Conservation (phyloP, 2,797 vertebrate species). For the Podarcis lilfordi region DNA sequence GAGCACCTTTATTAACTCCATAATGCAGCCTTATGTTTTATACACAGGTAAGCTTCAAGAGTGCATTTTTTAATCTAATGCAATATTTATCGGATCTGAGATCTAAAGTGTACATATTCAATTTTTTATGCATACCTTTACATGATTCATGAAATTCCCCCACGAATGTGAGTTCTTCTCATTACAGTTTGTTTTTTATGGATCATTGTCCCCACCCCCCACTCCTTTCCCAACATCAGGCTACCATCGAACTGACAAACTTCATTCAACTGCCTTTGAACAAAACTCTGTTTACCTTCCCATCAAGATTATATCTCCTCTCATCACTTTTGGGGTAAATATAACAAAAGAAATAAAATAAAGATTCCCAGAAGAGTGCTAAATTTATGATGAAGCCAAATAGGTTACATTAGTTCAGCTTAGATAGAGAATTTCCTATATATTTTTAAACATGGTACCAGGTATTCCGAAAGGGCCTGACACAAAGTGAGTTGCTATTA, state of each 20-base stretch:
- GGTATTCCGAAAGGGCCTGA: constrained; percentile 1
- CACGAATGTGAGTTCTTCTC: constrained; percentile 65
- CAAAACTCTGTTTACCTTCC: constrained; percentile 53
- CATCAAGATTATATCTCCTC: constrained; percentile 35
- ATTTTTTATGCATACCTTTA: constrained; percentile 70
- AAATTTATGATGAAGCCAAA: constrained; percentile 44
- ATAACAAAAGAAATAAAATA: constrained; percentile 38
- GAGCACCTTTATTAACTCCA: constrained; percentile 59
- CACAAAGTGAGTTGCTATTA: background rate
- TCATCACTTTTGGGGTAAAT: constrained; percentile 41
- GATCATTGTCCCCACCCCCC: constrained; percentile 45
- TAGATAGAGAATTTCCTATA: constrained; percentile 14
- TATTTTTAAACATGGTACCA: constrained; percentile 14
- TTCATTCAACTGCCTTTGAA: constrained; percentile 57
- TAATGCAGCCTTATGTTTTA: constrained; percentile 53
- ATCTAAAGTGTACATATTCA: constrained; percentile 67
- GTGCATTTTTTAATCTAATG: constrained; percentile 70
- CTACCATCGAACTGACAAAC: constrained; percentile 61
- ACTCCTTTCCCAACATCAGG: background rate
- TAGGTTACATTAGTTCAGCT: constrained; percentile 18
- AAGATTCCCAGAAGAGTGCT: constrained; percentile 38
- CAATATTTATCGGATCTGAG: constrained; percentile 71
- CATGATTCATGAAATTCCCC: constrained; percentile 68
- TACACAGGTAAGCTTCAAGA: constrained; percentile 63
- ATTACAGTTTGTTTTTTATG: constrained; percentile 71